Base-by-base conservation (phyloP, 1,140 invertebrate species). In the Muscidifurax raptorellus region DNA sequence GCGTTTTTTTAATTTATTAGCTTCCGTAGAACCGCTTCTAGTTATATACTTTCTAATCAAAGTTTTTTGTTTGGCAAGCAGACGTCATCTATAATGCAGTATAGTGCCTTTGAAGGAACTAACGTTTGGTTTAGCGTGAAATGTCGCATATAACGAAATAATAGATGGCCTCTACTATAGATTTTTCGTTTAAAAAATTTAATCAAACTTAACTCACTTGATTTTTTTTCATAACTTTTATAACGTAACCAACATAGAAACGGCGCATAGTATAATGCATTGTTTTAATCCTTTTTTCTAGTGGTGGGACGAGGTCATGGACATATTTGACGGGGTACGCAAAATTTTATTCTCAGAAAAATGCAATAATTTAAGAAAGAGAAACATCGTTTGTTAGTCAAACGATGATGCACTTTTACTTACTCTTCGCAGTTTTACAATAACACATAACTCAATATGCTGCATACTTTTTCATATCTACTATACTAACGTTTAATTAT, bases 271-370 rank as follows among this genome's bases (percentile, higher is more conserved):
- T 89, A 86, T 93, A 92, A 93, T 88, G 89, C 89, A 88, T 86
- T 91, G 90, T 88, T 93, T 85, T 92, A 91, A 93, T 94, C 94
- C 93, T 95, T 94, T 94, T 95, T 97, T 97, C 94, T 96, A 97
- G 96, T 97, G 96, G 96, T 97, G 96, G 97, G 96, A 97, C 95
- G 96, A 97, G 95, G 96, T 97, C 94, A 96, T 97, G 96, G 96
- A 97, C 94, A 97, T 97, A 94, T 97, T 97, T 95, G 96, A 97
- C 92, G 96, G 96, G 96, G 97, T 97, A 97, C 95, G 96, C 94
- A 91, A 93, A 30, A 89, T 93, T 94, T 94, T 94, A 90, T 91
- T 90, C 27, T 77, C 59, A 81, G 59, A 84, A 67, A 28, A 79
- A 72, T 36, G n/a, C n/a, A 85, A 86, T 89, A 88, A 85, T 87